These are phyloP conservation scores for Camponotus pennsylvanicus DNA, from an alignment of 1,140 invertebrate genomes.

Conservation along the genomic window DNA sequence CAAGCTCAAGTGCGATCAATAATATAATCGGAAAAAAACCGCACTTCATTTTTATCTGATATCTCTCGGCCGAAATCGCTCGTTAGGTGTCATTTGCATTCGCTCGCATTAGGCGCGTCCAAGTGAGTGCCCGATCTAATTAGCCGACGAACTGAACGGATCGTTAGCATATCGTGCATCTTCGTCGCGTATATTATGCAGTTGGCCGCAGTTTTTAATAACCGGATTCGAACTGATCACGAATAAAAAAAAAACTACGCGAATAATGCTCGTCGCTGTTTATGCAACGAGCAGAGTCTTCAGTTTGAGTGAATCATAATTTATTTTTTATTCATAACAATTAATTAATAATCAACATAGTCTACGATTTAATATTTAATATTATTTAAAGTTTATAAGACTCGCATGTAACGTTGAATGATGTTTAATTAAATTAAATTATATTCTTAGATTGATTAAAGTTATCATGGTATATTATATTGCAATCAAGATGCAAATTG, in stretches of 20 bases:
- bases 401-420: not conserved
- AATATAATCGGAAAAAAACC: constrained; percentile 67
- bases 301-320: not conserved
- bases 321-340: not conserved
- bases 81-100: constrained; percentile 74
- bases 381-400: no score
- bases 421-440: constrained; percentile 14
- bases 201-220: constrained; percentile 40
- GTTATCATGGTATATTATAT: not conserved
- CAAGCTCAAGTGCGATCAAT: constrained; percentile 44
- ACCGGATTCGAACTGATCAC: constrained; percentile 14
- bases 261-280: constrained; percentile 36
- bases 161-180: constrained; percentile 64
- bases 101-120: constrained; percentile 65
- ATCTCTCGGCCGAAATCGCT: constrained; percentile 54
- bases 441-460: not conserved
- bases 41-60: constrained; percentile 42
- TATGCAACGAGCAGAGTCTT: constrained; percentile 14
- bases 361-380: no score
- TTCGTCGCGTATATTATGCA: constrained; percentile 66
- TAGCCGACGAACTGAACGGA: constrained; percentile 69
- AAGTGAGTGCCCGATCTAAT: constrained; percentile 67
- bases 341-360: no score
- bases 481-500: not conserved
- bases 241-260: constrained; percentile 30